phyloP scores from a whole-genome alignment of 2,888 invertebrate species.

The Synergus japonicus region DNA sequence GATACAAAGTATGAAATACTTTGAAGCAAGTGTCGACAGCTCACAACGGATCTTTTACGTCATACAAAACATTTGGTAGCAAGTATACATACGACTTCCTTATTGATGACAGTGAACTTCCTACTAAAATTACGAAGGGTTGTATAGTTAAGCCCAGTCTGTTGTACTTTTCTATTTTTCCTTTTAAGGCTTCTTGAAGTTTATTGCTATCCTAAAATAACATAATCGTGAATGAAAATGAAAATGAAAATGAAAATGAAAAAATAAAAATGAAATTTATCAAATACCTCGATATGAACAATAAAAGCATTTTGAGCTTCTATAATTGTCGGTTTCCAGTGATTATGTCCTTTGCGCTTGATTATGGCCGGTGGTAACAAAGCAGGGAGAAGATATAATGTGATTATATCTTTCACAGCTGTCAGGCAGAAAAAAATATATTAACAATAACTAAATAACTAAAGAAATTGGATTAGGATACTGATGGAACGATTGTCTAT shows the following conservation, averaged over 20 bases:
- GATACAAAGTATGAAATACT: slow-evolving; percentile 34
- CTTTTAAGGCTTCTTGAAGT: slow-evolving; percentile 21
- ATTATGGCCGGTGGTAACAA: slow-evolving; percentile 34
- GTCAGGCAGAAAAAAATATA: background rate
- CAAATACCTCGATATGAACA: background rate
- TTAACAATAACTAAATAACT: no score
- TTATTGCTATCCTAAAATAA: background rate
- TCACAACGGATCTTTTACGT: no score
- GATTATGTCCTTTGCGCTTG: slow-evolving; percentile 26
- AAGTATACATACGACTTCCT: slow-evolving; percentile 27
- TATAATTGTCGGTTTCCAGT: slow-evolving; percentile 33
- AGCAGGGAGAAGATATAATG: slow-evolving; percentile 21
- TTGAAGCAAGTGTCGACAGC: no score
- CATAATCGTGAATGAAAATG: background rate
- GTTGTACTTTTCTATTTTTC: background rate
- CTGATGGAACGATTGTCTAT: no score
- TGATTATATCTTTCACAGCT: slow-evolving; percentile 22
- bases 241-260: no score
- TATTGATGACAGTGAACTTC: slow-evolving; percentile 20
- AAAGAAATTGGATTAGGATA: no score
- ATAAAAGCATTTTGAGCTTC: slow-evolving; percentile 40
- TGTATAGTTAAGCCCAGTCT: background rate
- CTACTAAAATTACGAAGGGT: slow-evolving; percentile 35
- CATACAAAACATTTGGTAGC: background rate
- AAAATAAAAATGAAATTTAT: background rate